These are phyloP conservation scores for Coregonus ussuriensis DNA, from an alignment of 2,797 vertebrate genomes.

Conservation along the genomic window DNA sequence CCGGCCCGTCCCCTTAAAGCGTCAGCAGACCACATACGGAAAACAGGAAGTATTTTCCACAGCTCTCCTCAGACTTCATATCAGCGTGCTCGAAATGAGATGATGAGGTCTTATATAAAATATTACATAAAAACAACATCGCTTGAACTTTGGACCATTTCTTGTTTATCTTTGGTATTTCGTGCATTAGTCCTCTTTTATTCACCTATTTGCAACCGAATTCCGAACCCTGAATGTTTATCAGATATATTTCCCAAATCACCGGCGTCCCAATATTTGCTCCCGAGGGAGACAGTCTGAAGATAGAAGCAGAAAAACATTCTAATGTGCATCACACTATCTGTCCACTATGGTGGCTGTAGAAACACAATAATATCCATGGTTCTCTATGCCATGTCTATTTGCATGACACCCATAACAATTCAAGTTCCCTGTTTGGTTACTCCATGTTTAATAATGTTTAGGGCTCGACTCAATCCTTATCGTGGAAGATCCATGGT, in stretches of 20 bases:
- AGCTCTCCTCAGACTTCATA: slow-evolving; percentile 46
- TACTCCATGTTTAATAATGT: too few relatives aligned
- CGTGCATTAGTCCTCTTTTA: neutral
- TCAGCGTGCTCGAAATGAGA: slow-evolving; percentile 31
- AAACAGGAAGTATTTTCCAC: slow-evolving; percentile 58
- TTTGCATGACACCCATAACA: too few relatives aligned
- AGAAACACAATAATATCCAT: too few relatives aligned
- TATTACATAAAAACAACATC: slow-evolving; percentile 44
- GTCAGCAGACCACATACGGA: slow-evolving; percentile 49
- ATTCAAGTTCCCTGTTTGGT: too few relatives aligned
- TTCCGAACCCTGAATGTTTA: neutral
- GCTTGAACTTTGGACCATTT: neutral
- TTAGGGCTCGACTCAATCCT: too few relatives aligned
- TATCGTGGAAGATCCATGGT: too few relatives aligned
- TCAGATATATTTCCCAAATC: neutral
- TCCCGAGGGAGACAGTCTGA: neutral
- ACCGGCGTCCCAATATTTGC: neutral
- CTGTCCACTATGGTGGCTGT: neutral
- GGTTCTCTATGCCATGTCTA: too few relatives aligned
- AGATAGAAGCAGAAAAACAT: neutral
- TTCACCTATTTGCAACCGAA: neutral
- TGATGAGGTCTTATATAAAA: slow-evolving; percentile 14
- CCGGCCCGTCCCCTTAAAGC: slow-evolving; percentile 39
- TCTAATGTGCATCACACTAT: neutral
- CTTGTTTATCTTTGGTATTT: neutral